Percentiles rank a stretch among this genome's conserved stretches.
Evolutionary conservation across 2,888 invertebrate species (phyloP).

Genomic region (Atethmia centrago): DNA sequence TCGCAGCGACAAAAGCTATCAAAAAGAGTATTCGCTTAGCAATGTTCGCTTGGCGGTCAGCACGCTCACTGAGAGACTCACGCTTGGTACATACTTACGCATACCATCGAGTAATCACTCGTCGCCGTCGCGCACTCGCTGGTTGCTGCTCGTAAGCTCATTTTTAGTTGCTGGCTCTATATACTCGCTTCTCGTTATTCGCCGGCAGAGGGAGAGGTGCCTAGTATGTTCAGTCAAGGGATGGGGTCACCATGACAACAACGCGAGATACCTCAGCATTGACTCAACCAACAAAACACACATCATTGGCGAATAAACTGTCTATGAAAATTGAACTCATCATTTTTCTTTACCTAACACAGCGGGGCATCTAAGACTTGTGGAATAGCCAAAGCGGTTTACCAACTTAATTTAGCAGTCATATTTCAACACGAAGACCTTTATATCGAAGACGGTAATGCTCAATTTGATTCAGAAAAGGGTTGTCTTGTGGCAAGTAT

Average conservation of each 20-base stretch:
- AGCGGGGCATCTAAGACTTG: slow-evolving; percentile 84
- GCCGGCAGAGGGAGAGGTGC: too few species aligned
- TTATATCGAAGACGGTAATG: not conserved
- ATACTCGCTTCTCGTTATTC: too few species aligned
- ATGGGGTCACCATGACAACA: not conserved
- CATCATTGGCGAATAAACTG: slow-evolving; percentile 66
- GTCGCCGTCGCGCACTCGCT: too few species aligned
- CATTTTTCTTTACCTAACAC: slow-evolving; percentile 81
- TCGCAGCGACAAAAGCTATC: too few species aligned
- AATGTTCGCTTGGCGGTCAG: too few species aligned
- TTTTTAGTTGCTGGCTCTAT: too few species aligned
- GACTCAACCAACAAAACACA: slow-evolving; percentile 47
- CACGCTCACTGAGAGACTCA: too few species aligned
- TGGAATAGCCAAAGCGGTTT: slow-evolving; percentile 76
- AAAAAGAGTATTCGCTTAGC: too few species aligned
- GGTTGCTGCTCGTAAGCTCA: too few species aligned
- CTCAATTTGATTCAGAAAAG: slow-evolving; percentile 4
- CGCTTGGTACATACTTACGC: too few species aligned
- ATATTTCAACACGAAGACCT: not conserved
- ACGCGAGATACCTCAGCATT: not conserved
- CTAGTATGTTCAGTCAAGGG: not conserved
- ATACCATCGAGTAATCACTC: too few species aligned
- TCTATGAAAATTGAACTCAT: slow-evolving; percentile 79
- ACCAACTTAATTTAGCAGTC: slow-evolving; percentile 18
- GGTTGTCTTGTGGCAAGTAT: not conserved